These are phyloP conservation scores for Cordylochernes scorpioides DNA, from an alignment of 2,888 invertebrate species.

Conservation along the genomic window DNA sequence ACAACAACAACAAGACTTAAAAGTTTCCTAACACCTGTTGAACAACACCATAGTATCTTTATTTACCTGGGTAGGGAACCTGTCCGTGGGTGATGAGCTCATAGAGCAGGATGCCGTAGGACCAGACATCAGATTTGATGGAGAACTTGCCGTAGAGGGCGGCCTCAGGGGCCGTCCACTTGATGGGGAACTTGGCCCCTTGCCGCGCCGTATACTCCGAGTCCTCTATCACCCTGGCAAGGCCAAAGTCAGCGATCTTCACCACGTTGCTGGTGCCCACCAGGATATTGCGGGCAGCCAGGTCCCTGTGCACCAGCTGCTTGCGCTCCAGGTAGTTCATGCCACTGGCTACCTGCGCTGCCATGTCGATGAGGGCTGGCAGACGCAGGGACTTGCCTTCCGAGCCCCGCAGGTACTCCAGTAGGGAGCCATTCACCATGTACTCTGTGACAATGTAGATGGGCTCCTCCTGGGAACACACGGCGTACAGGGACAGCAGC, in stretches of 20 bases:
- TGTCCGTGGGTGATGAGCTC: constrained; percentile 87
- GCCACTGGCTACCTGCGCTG: constrained; percentile 39
- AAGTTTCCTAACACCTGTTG: constrained; percentile 12
- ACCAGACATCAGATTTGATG: constrained; percentile 98
- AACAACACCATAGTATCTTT: not conserved
- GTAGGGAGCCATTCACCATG: constrained; percentile 79
- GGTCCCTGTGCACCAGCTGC: constrained; percentile 26
- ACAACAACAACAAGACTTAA: constrained; percentile 21
- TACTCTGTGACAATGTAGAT: constrained; percentile 75
- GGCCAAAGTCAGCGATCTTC: constrained; percentile 59
- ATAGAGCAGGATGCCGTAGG: constrained; percentile 77
- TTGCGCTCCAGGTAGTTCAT: constrained; percentile 22
- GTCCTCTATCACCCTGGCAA: constrained; percentile 87
- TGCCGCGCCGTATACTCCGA: constrained; percentile 90
- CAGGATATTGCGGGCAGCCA: constrained; percentile 25
- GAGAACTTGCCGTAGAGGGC: constrained; percentile 82
- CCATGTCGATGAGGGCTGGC: constrained; percentile 77
- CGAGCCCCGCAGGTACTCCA: constrained; percentile 69
- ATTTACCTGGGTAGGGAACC: constrained; percentile 71
- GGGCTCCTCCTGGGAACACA: constrained; percentile 74
- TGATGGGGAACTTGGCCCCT: constrained; percentile 80
- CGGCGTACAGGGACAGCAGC: constrained; percentile 73
- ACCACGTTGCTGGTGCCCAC: constrained; percentile 22
- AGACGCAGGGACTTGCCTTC: constrained; percentile 51
- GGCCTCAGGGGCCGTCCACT: constrained; percentile 94